Evolutionary conservation across 2,797 vertebrate species (phyloP).

Genomic region (Vultur gryphus): DNA sequence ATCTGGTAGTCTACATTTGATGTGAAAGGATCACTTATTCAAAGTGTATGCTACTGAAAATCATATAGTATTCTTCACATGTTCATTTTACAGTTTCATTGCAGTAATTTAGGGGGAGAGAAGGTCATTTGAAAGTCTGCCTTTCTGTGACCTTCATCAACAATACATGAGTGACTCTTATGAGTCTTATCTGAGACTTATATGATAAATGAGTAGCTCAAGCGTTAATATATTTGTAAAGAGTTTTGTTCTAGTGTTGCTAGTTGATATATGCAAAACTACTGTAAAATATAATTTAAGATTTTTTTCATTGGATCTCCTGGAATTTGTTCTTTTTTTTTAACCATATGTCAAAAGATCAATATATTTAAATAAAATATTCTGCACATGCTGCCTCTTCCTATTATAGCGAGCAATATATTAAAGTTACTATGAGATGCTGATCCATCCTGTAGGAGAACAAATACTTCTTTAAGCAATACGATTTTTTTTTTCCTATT

Average conservation of each 20-base stretch:
- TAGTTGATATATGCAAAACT: background rate
- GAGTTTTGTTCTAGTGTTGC: background rate
- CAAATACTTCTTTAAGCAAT: background rate
- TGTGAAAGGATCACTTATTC: background rate
- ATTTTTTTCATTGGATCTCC: background rate
- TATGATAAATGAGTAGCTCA: background rate
- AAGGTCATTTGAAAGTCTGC: background rate
- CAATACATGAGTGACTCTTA: background rate
- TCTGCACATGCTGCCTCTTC: background rate
- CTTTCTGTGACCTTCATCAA: background rate
- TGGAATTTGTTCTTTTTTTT: background rate
- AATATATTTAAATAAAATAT: slow-evolving; percentile 15
- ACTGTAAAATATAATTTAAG: background rate
- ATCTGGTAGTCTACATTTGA: background rate
- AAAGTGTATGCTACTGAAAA: background rate
- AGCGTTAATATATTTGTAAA: background rate
- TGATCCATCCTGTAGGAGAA: background rate
- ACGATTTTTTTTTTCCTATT: background rate
- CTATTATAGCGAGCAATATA: background rate
- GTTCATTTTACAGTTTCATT: background rate
- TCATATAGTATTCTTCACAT: background rate
- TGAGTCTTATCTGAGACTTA: background rate
- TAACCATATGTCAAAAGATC: background rate
- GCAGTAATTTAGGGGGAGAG: background rate
- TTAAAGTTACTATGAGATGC: background rate